Evolutionary conservation across 2,797 vertebrate genomes (phyloP).

Genomic region (Alca torda): DNA sequence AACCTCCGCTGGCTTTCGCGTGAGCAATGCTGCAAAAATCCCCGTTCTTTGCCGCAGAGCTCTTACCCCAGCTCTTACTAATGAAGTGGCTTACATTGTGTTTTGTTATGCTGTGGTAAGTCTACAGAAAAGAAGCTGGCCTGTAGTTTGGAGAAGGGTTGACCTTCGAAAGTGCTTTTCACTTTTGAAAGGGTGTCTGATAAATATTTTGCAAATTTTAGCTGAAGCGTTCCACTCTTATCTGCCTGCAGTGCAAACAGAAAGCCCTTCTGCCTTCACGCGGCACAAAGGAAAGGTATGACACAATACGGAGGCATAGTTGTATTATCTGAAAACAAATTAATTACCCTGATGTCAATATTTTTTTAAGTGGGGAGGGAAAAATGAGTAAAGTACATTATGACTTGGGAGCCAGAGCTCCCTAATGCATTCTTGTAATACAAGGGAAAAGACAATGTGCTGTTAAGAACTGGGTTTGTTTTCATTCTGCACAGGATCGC

Average conservation of each 20-base stretch:
- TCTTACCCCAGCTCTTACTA: neutral
- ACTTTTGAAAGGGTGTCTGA: neutral
- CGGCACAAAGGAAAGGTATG: neutral
- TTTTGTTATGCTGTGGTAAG: neutral
- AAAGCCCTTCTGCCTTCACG: neutral
- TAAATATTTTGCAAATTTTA: neutral
- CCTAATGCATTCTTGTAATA: neutral
- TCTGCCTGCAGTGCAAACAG: neutral
- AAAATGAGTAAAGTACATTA: neutral
- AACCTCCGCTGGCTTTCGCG: accelerated
- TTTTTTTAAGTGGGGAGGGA: neutral
- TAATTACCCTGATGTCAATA: neutral
- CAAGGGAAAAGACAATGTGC: neutral
- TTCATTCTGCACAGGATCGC: neutral
- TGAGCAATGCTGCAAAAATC: neutral
- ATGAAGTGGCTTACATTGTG: neutral
- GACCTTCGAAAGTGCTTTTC: neutral
- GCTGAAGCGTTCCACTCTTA: slow-evolving; percentile 5
- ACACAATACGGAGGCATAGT: neutral
- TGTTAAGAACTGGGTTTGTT: neutral
- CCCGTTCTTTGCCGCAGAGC: neutral
- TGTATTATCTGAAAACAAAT: slow-evolving; percentile 54
- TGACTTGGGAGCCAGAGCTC: neutral
- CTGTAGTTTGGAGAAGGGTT: neutral
- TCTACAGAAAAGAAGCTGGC: neutral